Evolutionary conservation across 2,888 invertebrate genomes (phyloP).

Genomic region (Phania funesta): DNA sequence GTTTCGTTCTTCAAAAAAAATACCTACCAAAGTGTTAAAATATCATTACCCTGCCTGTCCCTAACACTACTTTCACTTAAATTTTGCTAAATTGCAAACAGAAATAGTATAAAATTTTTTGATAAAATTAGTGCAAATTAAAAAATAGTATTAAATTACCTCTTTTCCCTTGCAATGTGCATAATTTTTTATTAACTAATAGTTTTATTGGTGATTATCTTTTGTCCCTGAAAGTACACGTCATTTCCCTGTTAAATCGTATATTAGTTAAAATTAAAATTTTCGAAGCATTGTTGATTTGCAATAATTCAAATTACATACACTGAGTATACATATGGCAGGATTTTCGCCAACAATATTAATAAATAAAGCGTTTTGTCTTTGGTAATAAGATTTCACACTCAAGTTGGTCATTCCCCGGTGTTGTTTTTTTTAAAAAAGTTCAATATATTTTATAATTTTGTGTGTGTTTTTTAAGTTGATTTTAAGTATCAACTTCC

Average conservation of each 20-base stretch:
- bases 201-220: not conserved
- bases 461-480: not conserved
- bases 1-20: no score
- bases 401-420: conserved; percentile 11
- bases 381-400: conserved; percentile 1
- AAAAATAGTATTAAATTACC: not conserved
- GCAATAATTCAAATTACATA: no score
- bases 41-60: no score
- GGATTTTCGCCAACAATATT: not conserved
- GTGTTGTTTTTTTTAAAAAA: not conserved
- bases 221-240: not conserved
- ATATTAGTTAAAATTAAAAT: not conserved
- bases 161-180: not conserved
- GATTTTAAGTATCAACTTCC: no score
- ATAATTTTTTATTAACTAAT: not conserved
- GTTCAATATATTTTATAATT: no score
- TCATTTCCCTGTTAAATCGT: not conserved
- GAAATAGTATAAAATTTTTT: not conserved
- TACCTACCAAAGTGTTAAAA: no score
- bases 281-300: not conserved
- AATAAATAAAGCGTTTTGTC: conserved; percentile 4
- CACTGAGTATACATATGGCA: not conserved
- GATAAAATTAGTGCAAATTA: not conserved
- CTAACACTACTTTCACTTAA: no score
- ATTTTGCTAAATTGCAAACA: no score